Base-by-base conservation (phyloP, 2,888 invertebrate species). In the Xanthorhoe designata region DNA sequence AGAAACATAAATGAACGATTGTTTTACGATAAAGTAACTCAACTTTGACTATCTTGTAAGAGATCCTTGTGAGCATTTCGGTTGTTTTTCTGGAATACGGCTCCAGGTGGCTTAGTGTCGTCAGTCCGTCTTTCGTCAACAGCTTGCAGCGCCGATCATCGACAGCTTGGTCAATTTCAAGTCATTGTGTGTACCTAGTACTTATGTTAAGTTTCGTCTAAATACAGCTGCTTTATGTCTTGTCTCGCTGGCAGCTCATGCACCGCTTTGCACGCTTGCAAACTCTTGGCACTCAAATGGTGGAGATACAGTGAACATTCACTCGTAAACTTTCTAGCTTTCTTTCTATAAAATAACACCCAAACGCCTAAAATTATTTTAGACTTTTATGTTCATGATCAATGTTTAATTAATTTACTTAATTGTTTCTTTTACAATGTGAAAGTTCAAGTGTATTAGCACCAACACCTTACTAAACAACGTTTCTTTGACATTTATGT, bases 191-290 rank as follows among this genome's bases (percentile, higher is more conserved):
- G 56, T n/a, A n/a, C n/a, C n/a, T n/a, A n/a, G n/a, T n/a, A n/a
- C n/a, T n/a, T 58, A 29, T 0, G 42, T 58, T 59, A 45, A 35
- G n/a, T 52, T 32, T 47, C 52, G 4, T 45, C 17, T 49, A 53
- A 49, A 49, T 15, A 38, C 24, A 35, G 35, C 49, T 32, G 50
- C 17, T 19, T 15, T 17, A n/a, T n/a, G 29, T 42, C 18, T 53
- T 29, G 52, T 18, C 45, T 53, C 38, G 35, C 45, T 55, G n/a
- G 35, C 58, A 19, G 15, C 50, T 42, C 38, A 64, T 51, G 52
- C 75, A 75, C 69, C 50, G 74, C 75, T 74, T 73, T 49, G 54
- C 73, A 70, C 64, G 79, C 78, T 79, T 78, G 64, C 70, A 62
- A 62, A 66, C 64, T 65, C 38, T 75, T 47, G 78, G 38, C 38